A percentile compares a stretch with the other conserved stretches of the same genome.
Evolutionary conservation across 1,140 invertebrate species (phyloP).

Genomic region (Drosophila virilis): DNA sequence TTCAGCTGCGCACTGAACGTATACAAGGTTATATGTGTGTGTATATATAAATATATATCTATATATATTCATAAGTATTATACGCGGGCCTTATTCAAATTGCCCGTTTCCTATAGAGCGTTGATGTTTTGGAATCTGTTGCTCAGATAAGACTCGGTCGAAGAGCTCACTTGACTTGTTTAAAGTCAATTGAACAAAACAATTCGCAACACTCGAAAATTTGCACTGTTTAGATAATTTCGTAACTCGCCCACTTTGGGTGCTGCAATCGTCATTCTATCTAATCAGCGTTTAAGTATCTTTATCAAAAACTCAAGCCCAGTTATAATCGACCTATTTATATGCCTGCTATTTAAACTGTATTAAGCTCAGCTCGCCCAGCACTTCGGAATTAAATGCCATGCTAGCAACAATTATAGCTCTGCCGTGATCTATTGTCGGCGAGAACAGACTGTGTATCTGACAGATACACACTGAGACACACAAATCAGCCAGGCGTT

Average conservation of each 20-base stretch:
- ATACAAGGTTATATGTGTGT: conserved; percentile 57
- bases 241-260: conserved; percentile 18
- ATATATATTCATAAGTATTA: conserved; percentile 45
- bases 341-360: neutral
- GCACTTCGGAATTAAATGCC: neutral
- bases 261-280: conserved; percentile 14
- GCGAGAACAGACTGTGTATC: conserved; percentile 54
- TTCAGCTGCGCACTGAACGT: conserved; percentile 53
- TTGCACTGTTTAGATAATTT: conserved; percentile 12
- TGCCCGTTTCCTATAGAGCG: conserved; percentile 25
- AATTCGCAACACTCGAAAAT: conserved; percentile 25
- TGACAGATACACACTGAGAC: conserved; percentile 18
- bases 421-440: conserved; percentile 33
- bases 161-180: conserved; percentile 12
- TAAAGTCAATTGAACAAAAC: conserved; percentile 14
- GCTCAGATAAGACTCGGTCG: conserved; percentile 4
- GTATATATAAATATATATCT: conserved; percentile 17
- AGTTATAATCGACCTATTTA: neutral
- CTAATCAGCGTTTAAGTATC: conserved; percentile 23
- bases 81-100: conserved; percentile 34
- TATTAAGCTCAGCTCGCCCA: no score
- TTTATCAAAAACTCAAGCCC: neutral
- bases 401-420: conserved; percentile 41
- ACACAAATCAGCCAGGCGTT: conserved; percentile 58
- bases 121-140: conserved; percentile 8